Conservation (phyloP, 2,797 vertebrate species). For the Oreochromis grahami region DNA sequence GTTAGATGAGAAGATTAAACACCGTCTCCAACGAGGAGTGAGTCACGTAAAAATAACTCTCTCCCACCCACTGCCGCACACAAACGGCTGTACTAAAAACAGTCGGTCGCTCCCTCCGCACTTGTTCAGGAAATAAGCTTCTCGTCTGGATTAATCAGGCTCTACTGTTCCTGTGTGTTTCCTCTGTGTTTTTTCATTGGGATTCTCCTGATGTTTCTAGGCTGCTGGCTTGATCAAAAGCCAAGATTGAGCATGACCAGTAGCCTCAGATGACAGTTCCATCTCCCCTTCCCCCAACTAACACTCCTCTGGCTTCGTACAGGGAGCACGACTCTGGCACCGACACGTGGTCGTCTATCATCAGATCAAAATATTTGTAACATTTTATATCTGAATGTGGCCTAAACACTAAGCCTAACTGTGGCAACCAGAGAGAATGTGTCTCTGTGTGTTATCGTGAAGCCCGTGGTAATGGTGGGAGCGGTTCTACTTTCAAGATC, state of each 20-base stretch:
- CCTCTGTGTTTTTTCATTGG: slow-evolving; percentile 6
- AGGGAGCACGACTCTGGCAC: neutral
- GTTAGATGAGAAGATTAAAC: slow-evolving; percentile 49
- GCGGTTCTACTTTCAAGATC: slow-evolving; percentile 36
- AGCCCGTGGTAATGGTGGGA: neutral
- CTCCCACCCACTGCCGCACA: slow-evolving; percentile 1
- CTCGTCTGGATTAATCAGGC: slow-evolving; percentile 47
- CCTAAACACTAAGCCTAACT: neutral
- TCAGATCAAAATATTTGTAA: slow-evolving; percentile 8
- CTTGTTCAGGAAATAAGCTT: slow-evolving; percentile 49
- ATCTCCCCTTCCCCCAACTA: neutral
- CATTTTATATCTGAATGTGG: slow-evolving; percentile 12
- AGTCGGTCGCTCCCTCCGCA: slow-evolving; percentile 7
- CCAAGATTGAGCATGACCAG: slow-evolving; percentile 37
- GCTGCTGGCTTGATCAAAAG: slow-evolving; percentile 54
- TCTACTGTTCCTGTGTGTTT: slow-evolving; percentile 30
- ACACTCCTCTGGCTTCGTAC: neutral
- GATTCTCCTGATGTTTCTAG: slow-evolving; percentile 42
- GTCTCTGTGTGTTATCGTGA: neutral
- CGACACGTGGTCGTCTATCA: neutral
- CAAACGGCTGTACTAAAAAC: slow-evolving; percentile 29
- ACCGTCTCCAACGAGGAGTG: neutral
- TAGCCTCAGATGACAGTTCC: slow-evolving; percentile 12
- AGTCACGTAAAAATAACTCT: neutral
- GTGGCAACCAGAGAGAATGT: neutral